Evolutionary conservation across 2,888 invertebrate species (phyloP), one percentile per base, ranked within the genome.

Genomic region (Chloroclysta siterata): DNA sequence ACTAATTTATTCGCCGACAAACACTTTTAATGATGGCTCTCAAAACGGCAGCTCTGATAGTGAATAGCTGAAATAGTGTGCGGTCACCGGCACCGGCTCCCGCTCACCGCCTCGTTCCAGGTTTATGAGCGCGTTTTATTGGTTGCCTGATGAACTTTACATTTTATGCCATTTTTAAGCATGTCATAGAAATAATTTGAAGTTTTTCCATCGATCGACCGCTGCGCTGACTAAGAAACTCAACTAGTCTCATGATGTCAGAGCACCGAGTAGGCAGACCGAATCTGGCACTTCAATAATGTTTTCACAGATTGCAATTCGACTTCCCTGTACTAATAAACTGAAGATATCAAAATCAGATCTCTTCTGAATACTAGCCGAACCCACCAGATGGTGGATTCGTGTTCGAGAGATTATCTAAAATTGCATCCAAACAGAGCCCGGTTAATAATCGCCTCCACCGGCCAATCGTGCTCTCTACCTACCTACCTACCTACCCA

Each of bases 1-100:
- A 65, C 69, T 69, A 68, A 72, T 76, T 66, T 70, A 66, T 70
- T 70, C 68, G 63, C 70, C 68, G 70, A 65, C 70, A 66, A 63
- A 65, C 66, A 29, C 46, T 55, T 33, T 58, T 67, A 61, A 60
- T 53, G 53, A 60, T 54, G 44, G 60, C 61, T 55, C 60, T 62
- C 65, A 51, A 65, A 62, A 66, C 62, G 14, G 36, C 51, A 17
- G 59, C 47, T 57, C 59, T 57, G 56, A 65, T 65, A 51, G 53
- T 47, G 33, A 58, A 63, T 65, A 63, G 63, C 63, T 65, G 60
- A 53, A 55, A 63, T 68, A 44, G 63, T 59, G 50, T 55, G 46
- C 53, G 60, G 52, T 17, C 59, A 11, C 7, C 17, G 46, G 46
- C 46, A 17, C 11, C 46, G 10, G 44, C 14, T 15, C 15, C 47